Evolutionary conservation across 2,113 vertebrate genomes (phyloP).

Genomic region (Labeo rohita): DNA sequence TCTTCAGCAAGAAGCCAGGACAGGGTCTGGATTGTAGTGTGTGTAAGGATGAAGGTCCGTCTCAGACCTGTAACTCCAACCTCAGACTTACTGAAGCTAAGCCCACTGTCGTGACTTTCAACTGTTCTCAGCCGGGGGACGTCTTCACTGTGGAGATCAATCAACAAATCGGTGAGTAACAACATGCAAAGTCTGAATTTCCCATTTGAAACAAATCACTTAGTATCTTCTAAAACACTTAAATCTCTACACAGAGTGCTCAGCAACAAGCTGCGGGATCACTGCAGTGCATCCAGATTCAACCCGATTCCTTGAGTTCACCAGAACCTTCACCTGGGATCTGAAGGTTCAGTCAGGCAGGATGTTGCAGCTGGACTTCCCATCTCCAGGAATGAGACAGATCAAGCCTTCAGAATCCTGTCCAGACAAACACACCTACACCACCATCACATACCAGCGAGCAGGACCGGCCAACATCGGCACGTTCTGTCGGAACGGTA

Average conservation of each 20-base stretch:
- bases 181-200: background rate
- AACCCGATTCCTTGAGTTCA: slow-evolving; percentile 76
- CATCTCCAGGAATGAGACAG: slow-evolving; percentile 79
- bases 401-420: slow-evolving; percentile 75
- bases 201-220: background rate
- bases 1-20: slow-evolving; percentile 51
- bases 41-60: slow-evolving; percentile 59
- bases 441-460: slow-evolving; percentile 69
- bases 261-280: slow-evolving; percentile 70
- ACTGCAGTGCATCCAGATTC: slow-evolving; percentile 74
- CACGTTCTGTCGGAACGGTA: slow-evolving; percentile 87
- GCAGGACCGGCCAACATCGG: slow-evolving; percentile 72
- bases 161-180: slow-evolving; percentile 67
- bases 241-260: slow-evolving; percentile 78
- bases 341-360: slow-evolving; percentile 69
- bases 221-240: background rate
- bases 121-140: slow-evolving; percentile 71
- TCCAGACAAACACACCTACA: slow-evolving; percentile 76
- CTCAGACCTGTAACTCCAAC: slow-evolving; percentile 54
- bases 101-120: slow-evolving; percentile 65
- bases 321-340: slow-evolving; percentile 86
- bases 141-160: slow-evolving; percentile 70
- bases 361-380: slow-evolving; percentile 83
- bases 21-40: slow-evolving; percentile 64
- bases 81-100: background rate